Evolutionary conservation across 2,797 vertebrate genomes (phyloP).

Genomic region (Eupleurogrammus muticus): DNA sequence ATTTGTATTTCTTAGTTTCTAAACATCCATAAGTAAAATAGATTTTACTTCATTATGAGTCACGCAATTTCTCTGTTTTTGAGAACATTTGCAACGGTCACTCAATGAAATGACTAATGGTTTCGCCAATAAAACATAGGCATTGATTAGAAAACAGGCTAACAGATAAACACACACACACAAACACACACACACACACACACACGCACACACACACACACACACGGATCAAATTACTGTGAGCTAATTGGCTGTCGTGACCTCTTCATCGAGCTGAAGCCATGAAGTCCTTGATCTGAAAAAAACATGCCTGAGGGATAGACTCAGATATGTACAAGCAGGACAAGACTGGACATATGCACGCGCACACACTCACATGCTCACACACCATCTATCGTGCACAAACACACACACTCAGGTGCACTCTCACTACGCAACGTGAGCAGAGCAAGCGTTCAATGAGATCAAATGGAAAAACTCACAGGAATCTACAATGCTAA

Average conservation of each 20-base stretch:
- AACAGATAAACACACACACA: not conserved
- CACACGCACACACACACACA: constrained; percentile 22
- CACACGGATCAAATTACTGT: constrained; percentile 67
- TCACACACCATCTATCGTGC: not conserved
- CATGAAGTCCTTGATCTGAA: constrained; percentile 68
- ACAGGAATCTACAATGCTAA: constrained; percentile 9
- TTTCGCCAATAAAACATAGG: constrained; percentile 68
- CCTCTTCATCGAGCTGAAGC: constrained; percentile 67
- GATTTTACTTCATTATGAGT: constrained; percentile 44
- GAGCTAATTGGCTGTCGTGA: constrained; percentile 76
- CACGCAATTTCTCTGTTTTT: constrained; percentile 39
- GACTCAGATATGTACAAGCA: constrained; percentile 50
- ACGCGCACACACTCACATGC: constrained; percentile 1
- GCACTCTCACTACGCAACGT: not conserved
- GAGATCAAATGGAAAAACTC: constrained; percentile 35
- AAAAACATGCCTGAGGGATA: constrained; percentile 58
- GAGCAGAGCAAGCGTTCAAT: constrained; percentile 14
- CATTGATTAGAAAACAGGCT: constrained; percentile 55
- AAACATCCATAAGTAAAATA: constrained; percentile 1
- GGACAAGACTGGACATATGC: constrained; percentile 19
- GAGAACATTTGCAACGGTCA: constrained; percentile 30
- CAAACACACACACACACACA: constrained; percentile 12
- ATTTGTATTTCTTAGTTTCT: not conserved
- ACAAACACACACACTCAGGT: constrained; percentile 1
- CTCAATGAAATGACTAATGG: constrained; percentile 69